Evolutionary conservation across 64 coral and sea anemone genomes (phyloP).

Genomic region (Pocillopora verrucosa): DNA sequence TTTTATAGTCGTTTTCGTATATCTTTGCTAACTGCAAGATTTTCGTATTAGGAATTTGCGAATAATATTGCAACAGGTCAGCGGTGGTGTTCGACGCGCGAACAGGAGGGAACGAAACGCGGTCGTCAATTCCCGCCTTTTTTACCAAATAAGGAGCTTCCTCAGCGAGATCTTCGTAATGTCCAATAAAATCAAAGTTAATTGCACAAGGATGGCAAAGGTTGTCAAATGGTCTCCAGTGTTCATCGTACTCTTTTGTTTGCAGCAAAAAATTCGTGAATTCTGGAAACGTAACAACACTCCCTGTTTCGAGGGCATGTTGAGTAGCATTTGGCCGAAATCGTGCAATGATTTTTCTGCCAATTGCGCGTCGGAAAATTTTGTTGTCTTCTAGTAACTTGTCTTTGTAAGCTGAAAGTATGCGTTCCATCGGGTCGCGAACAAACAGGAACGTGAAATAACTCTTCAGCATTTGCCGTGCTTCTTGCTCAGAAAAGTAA

Average conservation of each 20-base stretch:
- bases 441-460: conserved; percentile 41
- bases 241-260: conserved; percentile 3
- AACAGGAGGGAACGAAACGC: conserved; percentile 11
- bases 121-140: conserved; percentile 39
- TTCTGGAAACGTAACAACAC: conserved; percentile 34
- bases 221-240: conserved; percentile 19
- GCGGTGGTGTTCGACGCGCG: conserved; percentile 8
- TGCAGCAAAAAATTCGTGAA: conserved; percentile 14
- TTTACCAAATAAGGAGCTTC: conserved; percentile 33
- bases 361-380: not conserved
- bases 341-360: not conserved
- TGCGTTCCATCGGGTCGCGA: conserved; percentile 33
- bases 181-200: conserved; percentile 44
- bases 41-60: conserved; percentile 6
- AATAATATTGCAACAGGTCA: conserved; percentile 27
- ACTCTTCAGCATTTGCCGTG: not conserved
- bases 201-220: conserved; percentile 45
- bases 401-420: conserved; percentile 45
- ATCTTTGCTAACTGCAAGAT: conserved; percentile 3
- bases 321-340: not conserved
- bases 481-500: not conserved
- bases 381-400: conserved; percentile 32
- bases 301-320: not conserved
- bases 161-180: conserved; percentile 28
- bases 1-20: conserved; percentile 17